phyloP scores from a whole-genome alignment of 2,797 vertebrate genomes.

The Hapalemur alaotrensis region DNA sequence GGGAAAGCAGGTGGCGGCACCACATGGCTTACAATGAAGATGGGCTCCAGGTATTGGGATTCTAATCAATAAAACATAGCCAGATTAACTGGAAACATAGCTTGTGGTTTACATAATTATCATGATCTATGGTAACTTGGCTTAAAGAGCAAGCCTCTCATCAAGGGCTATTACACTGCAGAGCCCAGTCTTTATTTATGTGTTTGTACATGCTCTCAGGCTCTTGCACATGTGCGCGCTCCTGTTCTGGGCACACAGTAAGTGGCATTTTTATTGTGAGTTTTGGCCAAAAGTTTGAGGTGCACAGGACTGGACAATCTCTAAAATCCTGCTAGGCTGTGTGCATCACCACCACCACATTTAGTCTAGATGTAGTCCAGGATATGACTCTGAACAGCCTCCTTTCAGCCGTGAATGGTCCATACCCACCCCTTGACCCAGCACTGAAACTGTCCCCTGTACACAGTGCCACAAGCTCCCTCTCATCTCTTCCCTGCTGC shows the following conservation, averaged over 20 bases:
- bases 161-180: neutral
- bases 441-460: too few species aligned
- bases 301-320: neutral
- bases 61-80: constrained; percentile 23
- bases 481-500: neutral
- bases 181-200: neutral
- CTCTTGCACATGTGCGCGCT: accelerated
- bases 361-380: too few species aligned
- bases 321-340: neutral
- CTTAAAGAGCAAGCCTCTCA: neutral
- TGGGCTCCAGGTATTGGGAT: neutral
- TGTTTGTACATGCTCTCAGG: neutral
- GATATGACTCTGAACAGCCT: neutral
- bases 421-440: neutral
- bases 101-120: neutral
- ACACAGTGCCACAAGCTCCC: neutral
- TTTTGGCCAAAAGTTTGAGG: neutral
- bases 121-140: neutral
- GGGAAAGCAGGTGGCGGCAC: neutral
- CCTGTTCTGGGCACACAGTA: neutral
- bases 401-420: neutral
- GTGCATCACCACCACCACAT: neutral
- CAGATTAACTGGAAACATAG: neutral
- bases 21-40: constrained; percentile 1
- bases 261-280: neutral